Evolutionary conservation across 53 echinoderm and acorn worm species (phyloP).

Genomic region (Mesocentrotus franciscanus): DNA sequence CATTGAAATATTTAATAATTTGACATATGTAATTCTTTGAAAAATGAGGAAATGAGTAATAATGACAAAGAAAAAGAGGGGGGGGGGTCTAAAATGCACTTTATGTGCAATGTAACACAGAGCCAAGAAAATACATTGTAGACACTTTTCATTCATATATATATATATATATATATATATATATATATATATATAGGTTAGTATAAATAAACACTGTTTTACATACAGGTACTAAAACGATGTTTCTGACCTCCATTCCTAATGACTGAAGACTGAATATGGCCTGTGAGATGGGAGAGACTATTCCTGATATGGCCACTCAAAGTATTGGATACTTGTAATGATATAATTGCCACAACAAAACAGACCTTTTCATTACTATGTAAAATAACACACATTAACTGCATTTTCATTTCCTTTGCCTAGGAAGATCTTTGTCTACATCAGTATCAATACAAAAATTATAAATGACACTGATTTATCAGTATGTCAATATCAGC

Average conservation of each 20-base stretch:
- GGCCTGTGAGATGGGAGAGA: too few species aligned
- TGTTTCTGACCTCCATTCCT: too few species aligned
- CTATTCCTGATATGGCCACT: too few species aligned
- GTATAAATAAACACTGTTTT: too few species aligned
- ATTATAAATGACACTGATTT: neutral
- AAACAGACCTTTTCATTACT: neutral
- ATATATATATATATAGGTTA: too few species aligned
- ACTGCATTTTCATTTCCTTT: neutral
- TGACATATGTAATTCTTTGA: neutral
- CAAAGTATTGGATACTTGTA: too few species aligned
- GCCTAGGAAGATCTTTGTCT: neutral
- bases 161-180: too few species aligned
- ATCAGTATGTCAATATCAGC: neutral
- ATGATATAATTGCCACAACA: neutral
- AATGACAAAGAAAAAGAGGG: neutral
- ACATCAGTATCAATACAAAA: neutral
- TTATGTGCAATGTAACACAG: neutral
- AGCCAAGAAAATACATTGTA: neutral
- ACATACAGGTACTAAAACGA: too few species aligned
- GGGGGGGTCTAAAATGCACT: neutral
- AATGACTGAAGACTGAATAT: too few species aligned
- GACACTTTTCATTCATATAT: neutral
- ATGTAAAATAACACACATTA: neutral
- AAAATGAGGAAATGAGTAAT: neutral
- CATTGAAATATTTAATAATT: neutral